These are phyloP conservation scores for Rousettus leschenaultii DNA, from an alignment of 2,113 vertebrate genomes.

Conservation along the genomic window DNA sequence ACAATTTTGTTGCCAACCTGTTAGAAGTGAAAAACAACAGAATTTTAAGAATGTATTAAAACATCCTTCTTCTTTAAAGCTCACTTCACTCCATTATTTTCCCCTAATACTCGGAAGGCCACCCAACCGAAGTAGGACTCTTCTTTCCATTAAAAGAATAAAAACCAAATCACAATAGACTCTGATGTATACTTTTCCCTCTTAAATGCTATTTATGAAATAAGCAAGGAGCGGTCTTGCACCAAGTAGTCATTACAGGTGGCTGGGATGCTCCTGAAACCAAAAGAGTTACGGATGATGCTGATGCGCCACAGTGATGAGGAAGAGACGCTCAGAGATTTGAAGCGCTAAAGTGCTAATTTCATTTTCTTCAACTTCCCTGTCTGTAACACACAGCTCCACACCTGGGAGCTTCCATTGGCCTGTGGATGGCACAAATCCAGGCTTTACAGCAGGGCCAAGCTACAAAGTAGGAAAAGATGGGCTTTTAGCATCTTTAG, in stretches of 20 bases:
- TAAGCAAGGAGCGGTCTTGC: background rate
- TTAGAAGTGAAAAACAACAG: slow-evolving; percentile 29
- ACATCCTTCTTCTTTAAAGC: background rate
- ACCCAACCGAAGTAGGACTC: background rate
- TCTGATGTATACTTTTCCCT: background rate
- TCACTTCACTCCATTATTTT: background rate
- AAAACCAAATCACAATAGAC: background rate
- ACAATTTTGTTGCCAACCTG: background rate
- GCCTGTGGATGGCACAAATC: background rate
- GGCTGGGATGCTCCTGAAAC: background rate
- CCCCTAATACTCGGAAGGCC: background rate
- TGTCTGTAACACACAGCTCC: too few species aligned
- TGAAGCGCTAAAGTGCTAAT: background rate
- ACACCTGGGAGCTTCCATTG: background rate
- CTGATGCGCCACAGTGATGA: accelerated
- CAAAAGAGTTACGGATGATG: background rate
- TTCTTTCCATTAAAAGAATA: background rate
- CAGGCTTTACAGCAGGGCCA: background rate
- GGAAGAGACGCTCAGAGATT: background rate
- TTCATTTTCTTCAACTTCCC: background rate
- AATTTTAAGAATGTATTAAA: background rate
- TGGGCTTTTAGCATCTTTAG: background rate
- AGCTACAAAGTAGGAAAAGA: background rate
- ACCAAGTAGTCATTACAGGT: background rate
- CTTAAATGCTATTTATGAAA: background rate